These are phyloP conservation scores for Coleophora deauratella DNA, from an alignment of 2,888 invertebrate genomes.

Conservation along the genomic window DNA sequence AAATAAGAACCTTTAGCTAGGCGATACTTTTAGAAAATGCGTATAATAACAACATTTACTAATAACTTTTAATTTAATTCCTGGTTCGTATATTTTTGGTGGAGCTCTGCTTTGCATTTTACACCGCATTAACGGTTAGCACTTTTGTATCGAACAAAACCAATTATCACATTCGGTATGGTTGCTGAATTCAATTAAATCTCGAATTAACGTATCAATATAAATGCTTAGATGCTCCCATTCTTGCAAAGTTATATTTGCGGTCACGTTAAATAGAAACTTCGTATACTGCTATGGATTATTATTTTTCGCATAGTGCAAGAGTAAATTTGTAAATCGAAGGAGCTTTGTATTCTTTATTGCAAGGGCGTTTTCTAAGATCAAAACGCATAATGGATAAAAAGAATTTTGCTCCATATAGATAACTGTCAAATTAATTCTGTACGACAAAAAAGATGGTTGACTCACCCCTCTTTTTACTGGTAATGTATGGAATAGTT, in stretches of 20 bases:
- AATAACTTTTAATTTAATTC: no score
- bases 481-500: constrained; percentile 21
- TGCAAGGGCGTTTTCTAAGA: constrained; percentile 49
- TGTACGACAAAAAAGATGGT: constrained; percentile 23
- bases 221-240: constrained; percentile 7
- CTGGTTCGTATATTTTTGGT: no score
- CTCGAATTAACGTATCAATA: constrained; percentile 23
- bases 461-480: constrained; percentile 53
- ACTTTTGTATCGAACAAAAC: constrained; percentile 12
- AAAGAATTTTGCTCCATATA: constrained; percentile 38
- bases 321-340: constrained; percentile 14
- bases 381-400: constrained; percentile 22
- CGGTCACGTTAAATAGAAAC: no score
- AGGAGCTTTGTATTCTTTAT: constrained; percentile 31
- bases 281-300: no score
- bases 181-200: constrained; percentile 16
- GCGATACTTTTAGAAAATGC: no score
- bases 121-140: constrained; percentile 11
- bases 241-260: background rate
- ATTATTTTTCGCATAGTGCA: constrained; percentile 6
- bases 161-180: constrained; percentile 22
- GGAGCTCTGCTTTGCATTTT: no score
- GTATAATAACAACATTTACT: no score
- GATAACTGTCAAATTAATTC: constrained; percentile 53
- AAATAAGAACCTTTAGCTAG: no score